Conservation (phyloP, 2,888 invertebrate genomes). For the Phania funesta region DNA sequence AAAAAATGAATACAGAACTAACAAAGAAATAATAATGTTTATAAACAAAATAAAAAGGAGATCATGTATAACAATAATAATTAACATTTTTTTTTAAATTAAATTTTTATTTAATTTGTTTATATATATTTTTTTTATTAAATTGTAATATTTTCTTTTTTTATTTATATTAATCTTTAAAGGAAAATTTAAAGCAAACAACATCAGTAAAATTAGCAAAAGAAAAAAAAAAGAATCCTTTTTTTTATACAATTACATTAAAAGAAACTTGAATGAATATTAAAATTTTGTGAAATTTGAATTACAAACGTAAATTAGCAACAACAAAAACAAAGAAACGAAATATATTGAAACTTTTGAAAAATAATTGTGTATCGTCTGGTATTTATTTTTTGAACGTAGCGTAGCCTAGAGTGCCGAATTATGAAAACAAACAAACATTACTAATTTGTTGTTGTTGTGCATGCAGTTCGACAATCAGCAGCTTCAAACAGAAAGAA, state of each 20-base stretch:
- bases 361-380: neutral
- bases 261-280: constrained; percentile 64
- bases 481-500: too few species aligned
- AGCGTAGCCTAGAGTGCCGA: too few species aligned
- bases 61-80: constrained; percentile 47
- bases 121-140: constrained; percentile 67
- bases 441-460: too few species aligned
- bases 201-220: constrained; percentile 31
- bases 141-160: constrained; percentile 69
- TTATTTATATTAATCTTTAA: constrained; percentile 42
- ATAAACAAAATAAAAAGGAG: constrained; percentile 52
- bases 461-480: too few species aligned
- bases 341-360: constrained; percentile 27
- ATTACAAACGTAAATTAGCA: constrained; percentile 70
- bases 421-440: too few species aligned
- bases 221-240: constrained; percentile 69
- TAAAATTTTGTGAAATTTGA: constrained; percentile 76
- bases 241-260: constrained; percentile 77
- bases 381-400: neutral
- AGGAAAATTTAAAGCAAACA: constrained; percentile 65
- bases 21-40: constrained; percentile 68
- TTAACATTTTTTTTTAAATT: constrained; percentile 47
- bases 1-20: constrained; percentile 67
- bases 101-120: constrained; percentile 67
- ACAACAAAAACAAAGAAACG: constrained; percentile 52